Percentiles rank a stretch among this genome's conserved stretches.
phyloP scores from a whole-genome alignment of 2,797 vertebrate species.

The Channallabes apus region DNA sequence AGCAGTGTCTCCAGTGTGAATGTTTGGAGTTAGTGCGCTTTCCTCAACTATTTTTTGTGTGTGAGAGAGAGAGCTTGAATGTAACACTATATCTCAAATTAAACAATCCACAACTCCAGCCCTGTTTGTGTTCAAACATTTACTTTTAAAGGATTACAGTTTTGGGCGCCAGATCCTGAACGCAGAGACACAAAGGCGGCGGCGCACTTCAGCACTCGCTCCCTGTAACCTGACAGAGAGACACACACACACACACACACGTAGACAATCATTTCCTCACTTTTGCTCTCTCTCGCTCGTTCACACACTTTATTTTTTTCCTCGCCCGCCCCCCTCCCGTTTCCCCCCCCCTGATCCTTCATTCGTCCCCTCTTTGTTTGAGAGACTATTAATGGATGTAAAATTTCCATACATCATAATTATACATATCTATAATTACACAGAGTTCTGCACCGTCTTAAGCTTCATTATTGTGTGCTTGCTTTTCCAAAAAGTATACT shows the following conservation, averaged over 20 bases:
- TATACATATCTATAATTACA: neutral
- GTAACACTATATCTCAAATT: conserved; percentile 81
- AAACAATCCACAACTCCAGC: conserved; percentile 79
- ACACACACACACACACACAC: conserved; percentile 46
- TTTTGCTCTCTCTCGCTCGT: conserved; percentile 30
- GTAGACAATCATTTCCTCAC: conserved; percentile 16
- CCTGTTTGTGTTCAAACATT: conserved; percentile 83
- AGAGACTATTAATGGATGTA: conserved; percentile 9
- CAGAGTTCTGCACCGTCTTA: neutral
- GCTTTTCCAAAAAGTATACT: neutral
- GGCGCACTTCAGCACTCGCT: conserved; percentile 71
- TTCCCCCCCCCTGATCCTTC: neutral
- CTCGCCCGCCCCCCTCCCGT: neutral
- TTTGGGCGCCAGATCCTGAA: conserved; percentile 70
- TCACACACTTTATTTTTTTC: neutral
- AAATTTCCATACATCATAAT: neutral
- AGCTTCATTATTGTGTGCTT: neutral
- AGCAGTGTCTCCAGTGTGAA: conserved; percentile 37
- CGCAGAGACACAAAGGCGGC: conserved; percentile 82
- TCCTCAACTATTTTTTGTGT: neutral
- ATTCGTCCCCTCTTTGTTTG: neutral
- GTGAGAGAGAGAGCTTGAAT: conserved; percentile 64
- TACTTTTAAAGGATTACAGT: conserved; percentile 79
- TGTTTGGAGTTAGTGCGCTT: conserved; percentile 27
- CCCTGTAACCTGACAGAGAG: conserved; percentile 72